A percentile compares a stretch with the other conserved stretches of the same genome.
These are phyloP conservation scores for Oscheius myriophilus DNA, from an alignment of 2,888 invertebrate genomes.

Conservation along the genomic window DNA sequence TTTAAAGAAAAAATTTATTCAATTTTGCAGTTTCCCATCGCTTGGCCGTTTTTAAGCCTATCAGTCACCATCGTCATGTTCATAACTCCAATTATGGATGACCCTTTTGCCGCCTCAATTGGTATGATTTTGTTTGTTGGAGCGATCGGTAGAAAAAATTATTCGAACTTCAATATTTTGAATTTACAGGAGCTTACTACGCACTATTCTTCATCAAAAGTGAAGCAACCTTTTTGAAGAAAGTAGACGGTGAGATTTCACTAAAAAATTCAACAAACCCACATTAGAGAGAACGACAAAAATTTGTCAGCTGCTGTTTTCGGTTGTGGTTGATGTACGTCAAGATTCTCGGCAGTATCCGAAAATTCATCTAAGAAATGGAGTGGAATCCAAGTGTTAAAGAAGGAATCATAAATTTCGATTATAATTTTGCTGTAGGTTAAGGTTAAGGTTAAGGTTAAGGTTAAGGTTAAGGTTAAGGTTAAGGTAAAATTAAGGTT, in stretches of 20 bases:
- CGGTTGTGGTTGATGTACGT: not conserved
- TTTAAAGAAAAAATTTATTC: not conserved
- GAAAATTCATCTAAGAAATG: too few relatives aligned
- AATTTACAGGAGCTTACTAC: constrained; percentile 2
- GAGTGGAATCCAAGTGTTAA: too few relatives aligned
- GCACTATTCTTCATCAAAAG: not conserved
- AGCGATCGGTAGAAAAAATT: constrained; percentile 33
- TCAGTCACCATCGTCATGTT: constrained; percentile 40
- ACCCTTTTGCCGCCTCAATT: constrained; percentile 41
- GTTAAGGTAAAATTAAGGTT: too few relatives aligned
- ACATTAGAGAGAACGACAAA: too few relatives aligned
- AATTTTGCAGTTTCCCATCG: constrained; percentile 36
- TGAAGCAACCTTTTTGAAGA: constrained; percentile 8
- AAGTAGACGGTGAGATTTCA: constrained; percentile 5
- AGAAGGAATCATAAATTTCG: too few relatives aligned
- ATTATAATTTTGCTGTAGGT: too few relatives aligned
- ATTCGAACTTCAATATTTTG: not conserved
- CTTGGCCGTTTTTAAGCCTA: constrained; percentile 42
- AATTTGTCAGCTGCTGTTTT: not conserved
- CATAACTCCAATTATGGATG: constrained; percentile 45
- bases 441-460: too few relatives aligned
- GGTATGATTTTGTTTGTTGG: constrained; percentile 44
- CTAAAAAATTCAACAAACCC: too few relatives aligned
- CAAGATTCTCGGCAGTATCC: too few relatives aligned
- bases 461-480: too few relatives aligned